phyloP scores from a whole-genome alignment of 2,113 vertebrate species.

The Hyaena hyaena region DNA sequence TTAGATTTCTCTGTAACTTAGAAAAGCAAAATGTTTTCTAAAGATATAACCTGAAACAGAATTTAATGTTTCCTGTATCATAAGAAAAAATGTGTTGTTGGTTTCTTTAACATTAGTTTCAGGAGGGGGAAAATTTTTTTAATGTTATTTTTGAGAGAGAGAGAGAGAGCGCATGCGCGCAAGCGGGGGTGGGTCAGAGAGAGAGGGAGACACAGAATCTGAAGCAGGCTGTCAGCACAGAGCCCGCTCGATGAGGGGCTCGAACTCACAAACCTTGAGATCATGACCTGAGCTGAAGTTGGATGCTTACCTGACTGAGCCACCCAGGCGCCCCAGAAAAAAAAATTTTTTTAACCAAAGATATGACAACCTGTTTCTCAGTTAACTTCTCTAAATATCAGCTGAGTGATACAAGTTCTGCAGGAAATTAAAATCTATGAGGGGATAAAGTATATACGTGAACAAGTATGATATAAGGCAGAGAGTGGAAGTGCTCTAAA shows the following conservation, averaged over 20 bases:
- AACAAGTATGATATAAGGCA: background rate
- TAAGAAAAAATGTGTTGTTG: background rate
- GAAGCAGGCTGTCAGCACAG: too few species aligned
- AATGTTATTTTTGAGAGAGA: too few species aligned
- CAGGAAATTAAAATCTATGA: background rate
- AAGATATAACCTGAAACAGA: background rate
- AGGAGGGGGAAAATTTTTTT: background rate
- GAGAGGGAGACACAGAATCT: too few species aligned
- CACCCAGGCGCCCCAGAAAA: background rate
- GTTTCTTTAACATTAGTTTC: background rate
- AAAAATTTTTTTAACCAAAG: background rate
- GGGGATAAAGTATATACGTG: background rate
- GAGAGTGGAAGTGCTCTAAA: background rate
- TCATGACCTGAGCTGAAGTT: too few species aligned
- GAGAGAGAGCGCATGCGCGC: too few species aligned
- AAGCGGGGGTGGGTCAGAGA: too few species aligned
- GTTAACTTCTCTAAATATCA: background rate
- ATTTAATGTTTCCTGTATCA: background rate
- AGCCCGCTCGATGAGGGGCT: too few species aligned
- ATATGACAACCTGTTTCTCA: background rate
- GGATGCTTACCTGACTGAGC: too few species aligned
- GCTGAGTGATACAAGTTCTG: background rate
- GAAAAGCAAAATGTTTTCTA: slow-evolving; percentile 48
- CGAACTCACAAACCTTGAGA: too few species aligned
- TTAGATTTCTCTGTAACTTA: background rate